phyloP scores from a whole-genome alignment of 2,888 invertebrate genomes.

The Cinara cedri region DNA sequence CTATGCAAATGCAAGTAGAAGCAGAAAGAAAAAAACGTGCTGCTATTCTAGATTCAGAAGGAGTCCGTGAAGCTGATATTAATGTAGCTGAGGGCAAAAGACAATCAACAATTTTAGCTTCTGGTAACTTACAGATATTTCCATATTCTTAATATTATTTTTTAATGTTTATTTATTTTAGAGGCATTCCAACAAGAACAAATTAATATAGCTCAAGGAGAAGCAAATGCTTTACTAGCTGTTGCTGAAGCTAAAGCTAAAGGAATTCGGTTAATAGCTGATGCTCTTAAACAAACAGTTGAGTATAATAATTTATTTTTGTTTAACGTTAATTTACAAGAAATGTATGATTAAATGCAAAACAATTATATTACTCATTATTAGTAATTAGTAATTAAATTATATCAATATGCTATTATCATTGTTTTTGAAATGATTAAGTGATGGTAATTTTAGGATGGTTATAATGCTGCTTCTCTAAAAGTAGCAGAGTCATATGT shows the following conservation, averaged over 20 bases:
- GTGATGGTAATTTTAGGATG: conserved; percentile 67
- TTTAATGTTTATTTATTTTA: conserved; percentile 61
- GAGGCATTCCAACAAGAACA: conserved; percentile 95
- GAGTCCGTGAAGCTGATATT: conserved; percentile 87
- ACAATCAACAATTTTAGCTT: conserved; percentile 86
- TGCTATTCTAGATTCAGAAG: conserved; percentile 96
- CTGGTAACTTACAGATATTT: conserved; percentile 67
- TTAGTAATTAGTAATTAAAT: no score
- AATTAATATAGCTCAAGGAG: conserved; percentile 91
- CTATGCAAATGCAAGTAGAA: conserved; percentile 99
- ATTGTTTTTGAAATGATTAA: background rate
- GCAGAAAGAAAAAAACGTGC: conserved; percentile 97
- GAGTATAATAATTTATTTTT: conserved; percentile 44
- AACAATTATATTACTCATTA: no score
- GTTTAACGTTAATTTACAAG: no score
- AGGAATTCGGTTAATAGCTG: conserved; percentile 79
- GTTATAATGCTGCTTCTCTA: conserved; percentile 88
- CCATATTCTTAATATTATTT: background rate
- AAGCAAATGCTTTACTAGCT: conserved; percentile 87
- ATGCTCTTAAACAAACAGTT: conserved; percentile 67
- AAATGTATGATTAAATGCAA: no score
- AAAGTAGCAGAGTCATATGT: conserved; percentile 96
- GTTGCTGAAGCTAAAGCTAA: conserved; percentile 90
- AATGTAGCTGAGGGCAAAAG: conserved; percentile 98
- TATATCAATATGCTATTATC: no score